Conservation (phyloP, 2,113 vertebrate genomes). For the Notarius quadriscutis region DNA sequence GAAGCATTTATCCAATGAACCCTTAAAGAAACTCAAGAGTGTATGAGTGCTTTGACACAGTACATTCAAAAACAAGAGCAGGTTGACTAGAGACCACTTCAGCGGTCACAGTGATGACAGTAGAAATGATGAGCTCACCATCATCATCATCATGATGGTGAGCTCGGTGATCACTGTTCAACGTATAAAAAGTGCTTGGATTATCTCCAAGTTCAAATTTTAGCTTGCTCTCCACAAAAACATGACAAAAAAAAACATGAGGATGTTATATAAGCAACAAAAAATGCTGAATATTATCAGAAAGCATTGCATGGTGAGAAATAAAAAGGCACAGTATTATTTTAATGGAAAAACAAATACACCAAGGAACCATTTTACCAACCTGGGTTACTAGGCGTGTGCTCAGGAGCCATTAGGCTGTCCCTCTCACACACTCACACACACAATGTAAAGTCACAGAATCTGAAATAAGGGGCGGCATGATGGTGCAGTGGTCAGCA, state of each 20-base stretch:
- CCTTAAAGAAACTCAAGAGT: not conserved
- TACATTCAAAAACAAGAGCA: not conserved
- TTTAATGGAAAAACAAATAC: not conserved
- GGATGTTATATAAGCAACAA: not conserved
- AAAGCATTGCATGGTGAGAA: not conserved
- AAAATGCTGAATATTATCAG: not conserved
- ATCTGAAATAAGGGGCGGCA: too few species aligned
- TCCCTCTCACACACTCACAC: not conserved
- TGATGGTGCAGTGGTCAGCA: too few species aligned
- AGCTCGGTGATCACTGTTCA: not conserved
- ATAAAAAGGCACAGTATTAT: not conserved
- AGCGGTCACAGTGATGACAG: not conserved
- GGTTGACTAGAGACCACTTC: not conserved
- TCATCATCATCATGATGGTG: not conserved
- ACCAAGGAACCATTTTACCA: not conserved
- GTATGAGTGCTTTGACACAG: not conserved
- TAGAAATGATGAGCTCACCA: not conserved
- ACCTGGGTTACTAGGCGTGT: not conserved
- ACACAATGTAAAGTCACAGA: not conserved
- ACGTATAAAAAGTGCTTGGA: not conserved
- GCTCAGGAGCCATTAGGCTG: not conserved
- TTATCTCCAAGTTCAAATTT: not conserved
- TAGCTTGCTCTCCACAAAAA: not conserved
- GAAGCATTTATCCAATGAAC: not conserved
- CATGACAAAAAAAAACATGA: not conserved